Evolutionary conservation across 2,888 invertebrate species (phyloP).

Genomic region (Scelioninae gen. 2): DNA sequence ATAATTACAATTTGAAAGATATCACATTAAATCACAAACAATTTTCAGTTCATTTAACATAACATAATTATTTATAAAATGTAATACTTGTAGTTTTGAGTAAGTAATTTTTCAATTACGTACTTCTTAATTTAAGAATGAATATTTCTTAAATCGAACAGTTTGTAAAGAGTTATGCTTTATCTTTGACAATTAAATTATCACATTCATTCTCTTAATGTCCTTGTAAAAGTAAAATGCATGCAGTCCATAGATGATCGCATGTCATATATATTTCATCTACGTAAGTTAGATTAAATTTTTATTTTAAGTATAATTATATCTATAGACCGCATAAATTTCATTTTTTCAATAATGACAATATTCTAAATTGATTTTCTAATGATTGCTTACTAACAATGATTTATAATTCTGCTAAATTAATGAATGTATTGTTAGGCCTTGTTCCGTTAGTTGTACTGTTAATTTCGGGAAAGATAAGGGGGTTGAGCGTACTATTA

Average conservation of each 20-base stretch:
- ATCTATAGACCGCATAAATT: no score
- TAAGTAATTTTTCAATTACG: constrained; percentile 13
- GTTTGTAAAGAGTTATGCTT: background rate
- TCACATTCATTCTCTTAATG: constrained; percentile 31
- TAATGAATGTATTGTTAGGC: constrained; percentile 67
- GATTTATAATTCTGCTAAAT: constrained; percentile 67
- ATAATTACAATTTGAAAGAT: constrained; percentile 10
- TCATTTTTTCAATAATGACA: no score
- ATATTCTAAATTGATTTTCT: constrained; percentile 11
- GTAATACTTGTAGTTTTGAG: constrained; percentile 16
- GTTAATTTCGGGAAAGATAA: constrained; percentile 70
- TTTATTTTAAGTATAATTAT: no score
- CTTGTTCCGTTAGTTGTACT: constrained; percentile 63
- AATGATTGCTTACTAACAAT: background rate
- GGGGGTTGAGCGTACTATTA: constrained; percentile 68
- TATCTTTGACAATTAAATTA: constrained; percentile 12
- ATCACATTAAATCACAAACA: constrained; percentile 18
- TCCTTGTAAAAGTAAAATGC: background rate
- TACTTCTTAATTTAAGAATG: constrained; percentile 1
- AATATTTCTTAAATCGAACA: constrained; percentile 2
- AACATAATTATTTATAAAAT: constrained; percentile 18
- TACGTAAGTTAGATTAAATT: no score
- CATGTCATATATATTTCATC: background rate
- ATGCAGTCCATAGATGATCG: background rate
- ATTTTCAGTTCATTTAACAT: constrained; percentile 13